Evolutionary conservation across 2,888 invertebrate genomes (phyloP).

Genomic region (Chloroclysta siterata): DNA sequence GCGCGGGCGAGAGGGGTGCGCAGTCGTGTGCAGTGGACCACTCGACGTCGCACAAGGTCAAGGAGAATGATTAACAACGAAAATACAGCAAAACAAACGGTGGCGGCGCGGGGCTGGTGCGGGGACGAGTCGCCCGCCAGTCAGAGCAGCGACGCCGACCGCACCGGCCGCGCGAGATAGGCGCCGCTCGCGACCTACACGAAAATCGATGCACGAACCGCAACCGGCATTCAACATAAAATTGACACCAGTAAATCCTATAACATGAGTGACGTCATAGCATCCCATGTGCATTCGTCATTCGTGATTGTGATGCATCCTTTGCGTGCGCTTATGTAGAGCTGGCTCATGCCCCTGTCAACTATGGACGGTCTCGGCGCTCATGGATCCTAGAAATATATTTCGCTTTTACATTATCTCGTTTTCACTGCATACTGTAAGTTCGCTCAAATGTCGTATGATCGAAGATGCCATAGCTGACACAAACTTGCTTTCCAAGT

Average conservation of each 20-base stretch:
- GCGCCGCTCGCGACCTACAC: constrained; percentile 74
- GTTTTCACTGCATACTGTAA: constrained; percentile 42
- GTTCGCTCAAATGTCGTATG: constrained; percentile 34
- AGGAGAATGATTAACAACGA: constrained; percentile 86
- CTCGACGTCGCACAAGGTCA: constrained; percentile 84
- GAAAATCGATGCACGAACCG: constrained; percentile 83
- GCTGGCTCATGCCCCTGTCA: constrained; percentile 54
- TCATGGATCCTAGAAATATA: constrained; percentile 49
- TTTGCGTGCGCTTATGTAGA: constrained; percentile 53
- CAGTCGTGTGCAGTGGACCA: constrained; percentile 84
- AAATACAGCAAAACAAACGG: constrained; percentile 85
- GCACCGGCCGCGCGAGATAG: constrained; percentile 74
- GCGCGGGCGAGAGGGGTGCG: constrained; percentile 76
- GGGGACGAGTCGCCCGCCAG: constrained; percentile 76
- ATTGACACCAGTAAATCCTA: constrained; percentile 67
- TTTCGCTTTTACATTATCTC: constrained; percentile 39
- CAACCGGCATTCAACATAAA: constrained; percentile 70
- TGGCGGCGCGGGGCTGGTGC: constrained; percentile 71
- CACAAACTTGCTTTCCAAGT: constrained; percentile 35
- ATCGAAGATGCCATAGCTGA: constrained; percentile 35
- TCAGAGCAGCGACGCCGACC: constrained; percentile 79
- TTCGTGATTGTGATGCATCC: constrained; percentile 66
- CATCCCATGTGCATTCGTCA: constrained; percentile 60
- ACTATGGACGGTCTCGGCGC: constrained; percentile 52
- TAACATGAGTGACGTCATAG: constrained; percentile 62